Conservation (phyloP, 1,140 invertebrate species). For the Polypedilum pembai region DNA sequence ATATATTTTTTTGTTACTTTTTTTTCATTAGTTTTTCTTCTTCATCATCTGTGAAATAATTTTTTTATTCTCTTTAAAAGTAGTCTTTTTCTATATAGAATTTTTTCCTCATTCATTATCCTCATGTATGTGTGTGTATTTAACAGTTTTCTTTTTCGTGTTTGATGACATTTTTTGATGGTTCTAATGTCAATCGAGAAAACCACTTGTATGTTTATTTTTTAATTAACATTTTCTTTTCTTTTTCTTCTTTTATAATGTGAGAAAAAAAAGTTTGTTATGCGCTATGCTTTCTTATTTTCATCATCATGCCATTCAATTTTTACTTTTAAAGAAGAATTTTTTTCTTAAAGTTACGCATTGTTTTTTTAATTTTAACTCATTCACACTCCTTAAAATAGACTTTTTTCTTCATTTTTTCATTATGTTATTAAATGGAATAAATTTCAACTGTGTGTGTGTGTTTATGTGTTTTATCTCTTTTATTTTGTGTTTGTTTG, state of each 20-base stretch:
- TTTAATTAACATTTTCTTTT: neutral
- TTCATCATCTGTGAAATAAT: constrained; percentile 25
- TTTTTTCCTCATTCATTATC: neutral
- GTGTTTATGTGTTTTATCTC: neutral
- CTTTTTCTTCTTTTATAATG: neutral
- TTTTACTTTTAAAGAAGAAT: constrained; percentile 1
- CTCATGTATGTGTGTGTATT: constrained; percentile 1
- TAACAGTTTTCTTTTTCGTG: neutral
- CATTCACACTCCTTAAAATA: constrained; percentile 23
- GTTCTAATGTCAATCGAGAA: too few relatives aligned
- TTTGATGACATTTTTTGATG: neutral
- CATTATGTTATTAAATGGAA: constrained; percentile 15
- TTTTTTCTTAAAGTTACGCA: constrained; percentile 1
- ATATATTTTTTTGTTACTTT: constrained; percentile 28
- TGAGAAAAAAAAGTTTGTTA: constrained; percentile 3
- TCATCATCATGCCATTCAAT: neutral
- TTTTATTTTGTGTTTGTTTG: too few relatives aligned
- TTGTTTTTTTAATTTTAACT: constrained; percentile 19
- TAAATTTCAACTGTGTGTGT: neutral
- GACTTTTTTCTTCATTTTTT: constrained; percentile 23
- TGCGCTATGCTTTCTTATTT: neutral
- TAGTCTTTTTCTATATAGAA: constrained; percentile 28
- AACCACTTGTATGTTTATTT: neutral
- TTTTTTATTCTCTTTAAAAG: constrained; percentile 25
- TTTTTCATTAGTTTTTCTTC: constrained; percentile 23